A percentile compares a stretch with the other conserved stretches of the same genome.
phyloP scores from a whole-genome alignment of 2,113 vertebrate species.

The Proterorhinus semilunaris region DNA sequence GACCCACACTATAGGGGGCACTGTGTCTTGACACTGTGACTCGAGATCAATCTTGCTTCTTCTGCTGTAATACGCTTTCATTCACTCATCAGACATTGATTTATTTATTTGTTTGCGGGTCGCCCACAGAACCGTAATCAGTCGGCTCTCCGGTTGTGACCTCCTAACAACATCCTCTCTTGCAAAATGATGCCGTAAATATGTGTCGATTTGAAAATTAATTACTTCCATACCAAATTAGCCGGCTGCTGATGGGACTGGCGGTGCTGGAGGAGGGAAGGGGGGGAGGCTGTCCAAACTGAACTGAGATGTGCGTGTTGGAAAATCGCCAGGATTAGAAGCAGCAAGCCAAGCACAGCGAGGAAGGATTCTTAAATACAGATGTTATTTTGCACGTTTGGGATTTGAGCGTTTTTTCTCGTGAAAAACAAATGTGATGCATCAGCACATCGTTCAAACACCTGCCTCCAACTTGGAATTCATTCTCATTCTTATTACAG shows the following conservation, averaged over 20 bases:
- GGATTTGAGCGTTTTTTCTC: not conserved
- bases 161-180: constrained; percentile 50
- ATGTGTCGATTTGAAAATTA: constrained; percentile 64
- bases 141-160: constrained; percentile 32
- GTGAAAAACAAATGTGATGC: not conserved
- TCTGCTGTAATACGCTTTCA: too few species aligned
- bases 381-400: not conserved
- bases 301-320: constrained; percentile 43
- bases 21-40: too few species aligned
- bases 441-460: not conserved
- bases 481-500: not conserved
- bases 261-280: constrained; percentile 40
- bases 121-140: constrained; percentile 67
- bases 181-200: constrained; percentile 63
- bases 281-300: constrained; percentile 30
- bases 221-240: constrained; percentile 54
- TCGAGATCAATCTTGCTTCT: too few species aligned
- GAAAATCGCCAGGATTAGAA: constrained; percentile 32
- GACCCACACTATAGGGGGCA: too few species aligned
- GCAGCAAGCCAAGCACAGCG: not conserved
- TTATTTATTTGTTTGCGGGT: constrained; percentile 7
- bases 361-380: not conserved
- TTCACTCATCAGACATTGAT: not conserved
- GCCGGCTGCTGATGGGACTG: constrained; percentile 35
- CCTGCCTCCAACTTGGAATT: not conserved